Evolutionary conservation across 2,797 vertebrate species (phyloP), one percentile per base, ranked within the genome.

Genomic region (Artibeus lituratus): DNA sequence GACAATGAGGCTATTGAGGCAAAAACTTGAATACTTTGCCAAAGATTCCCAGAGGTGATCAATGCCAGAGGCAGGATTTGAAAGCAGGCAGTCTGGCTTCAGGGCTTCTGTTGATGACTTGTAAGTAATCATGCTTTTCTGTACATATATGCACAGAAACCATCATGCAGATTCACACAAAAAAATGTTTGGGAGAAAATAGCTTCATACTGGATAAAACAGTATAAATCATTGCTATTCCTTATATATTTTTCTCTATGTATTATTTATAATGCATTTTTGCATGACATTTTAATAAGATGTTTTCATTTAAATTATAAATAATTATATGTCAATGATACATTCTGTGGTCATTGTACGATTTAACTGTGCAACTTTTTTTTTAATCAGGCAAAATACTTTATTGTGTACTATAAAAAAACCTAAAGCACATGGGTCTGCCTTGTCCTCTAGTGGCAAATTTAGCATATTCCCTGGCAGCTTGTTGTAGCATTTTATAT

Each of bases 251-350:
- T 57, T 39, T 51, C 65, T 59, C 0, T 32, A 0, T 19, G 44
- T 32, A 32, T 69, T 55, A 1, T 86, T 70, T 70, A 70, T 7
- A 49, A 59, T 37, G 21, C 51, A 35, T 35, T 81, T 86, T 59
- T 49, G 42, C 6, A 29, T 84, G 87, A 67, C n/a, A 59, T 69
- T 78, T 90, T 42, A 77, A 12, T 42, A 94, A 29, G 15, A 2
- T 35, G 29, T 6, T 94, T 90, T 78, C 59, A 49, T 35, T 77
- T 59, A 78, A 78, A 57, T 78, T 35, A 39, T 55, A 93, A 72
- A 76, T 32, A 82, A 22, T 72, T 37, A 1, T 42, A 24, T 90
- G 42, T 59, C 49, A 78, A 22, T 82, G 53, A 32, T 16, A 53
- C 37, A 65, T 32, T 76, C 69, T 47, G 9, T n/a, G 77, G 24